A percentile compares a stretch with the other conserved stretches of the same genome.
These are phyloP conservation scores for Hydractinia symbiolongicarpus DNA, from an alignment of 30 jellyfish, hydroid and myxozoan genomes.

Conservation along the genomic window DNA sequence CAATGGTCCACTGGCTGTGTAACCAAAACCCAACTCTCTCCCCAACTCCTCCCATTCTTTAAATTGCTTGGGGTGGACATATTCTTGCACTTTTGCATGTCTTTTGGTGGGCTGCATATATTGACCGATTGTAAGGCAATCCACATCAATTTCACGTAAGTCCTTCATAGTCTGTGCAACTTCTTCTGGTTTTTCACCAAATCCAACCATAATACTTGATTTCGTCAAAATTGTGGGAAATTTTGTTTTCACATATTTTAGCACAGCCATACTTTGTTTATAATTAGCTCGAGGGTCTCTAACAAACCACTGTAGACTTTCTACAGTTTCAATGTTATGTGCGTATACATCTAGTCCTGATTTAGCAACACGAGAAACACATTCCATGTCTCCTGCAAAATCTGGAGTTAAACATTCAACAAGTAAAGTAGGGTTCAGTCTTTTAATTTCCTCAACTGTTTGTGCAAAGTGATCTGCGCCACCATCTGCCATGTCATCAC, in stretches of 20 bases:
- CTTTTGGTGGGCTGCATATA: constrained; percentile 96
- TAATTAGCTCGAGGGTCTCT: constrained; percentile 98
- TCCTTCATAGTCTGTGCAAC: constrained; percentile 90
- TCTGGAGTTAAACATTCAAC: constrained; percentile 96
- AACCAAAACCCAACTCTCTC: constrained; percentile 84
- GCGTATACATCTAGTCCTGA: constrained; percentile 99
- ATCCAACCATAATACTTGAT: constrained; percentile 95
- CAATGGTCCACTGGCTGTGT: constrained; percentile 99
- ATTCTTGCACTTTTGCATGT: constrained; percentile 91
- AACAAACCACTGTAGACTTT: constrained; percentile 79
- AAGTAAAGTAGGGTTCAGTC: constrained; percentile 45
- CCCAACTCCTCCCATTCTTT: constrained; percentile 84
- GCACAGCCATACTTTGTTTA: constrained; percentile 75
- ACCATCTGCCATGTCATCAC: constrained; percentile 92
- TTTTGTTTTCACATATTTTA: constrained; percentile 51
- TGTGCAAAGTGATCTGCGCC: constrained; percentile 94
- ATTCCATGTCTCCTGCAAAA: constrained; percentile 64
- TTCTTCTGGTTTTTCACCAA: constrained; percentile 94
- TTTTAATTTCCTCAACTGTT: constrained; percentile 72
- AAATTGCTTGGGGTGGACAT: constrained; percentile 74
- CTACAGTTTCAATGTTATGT: constrained; percentile 90
- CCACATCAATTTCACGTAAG: constrained; percentile 81
- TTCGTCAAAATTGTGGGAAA: constrained; percentile 70
- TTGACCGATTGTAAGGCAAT: constrained; percentile 94
- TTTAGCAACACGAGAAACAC: constrained; percentile 54